Conservation (phyloP, 2,797 vertebrate species). For the Ceyx erithaca region DNA sequence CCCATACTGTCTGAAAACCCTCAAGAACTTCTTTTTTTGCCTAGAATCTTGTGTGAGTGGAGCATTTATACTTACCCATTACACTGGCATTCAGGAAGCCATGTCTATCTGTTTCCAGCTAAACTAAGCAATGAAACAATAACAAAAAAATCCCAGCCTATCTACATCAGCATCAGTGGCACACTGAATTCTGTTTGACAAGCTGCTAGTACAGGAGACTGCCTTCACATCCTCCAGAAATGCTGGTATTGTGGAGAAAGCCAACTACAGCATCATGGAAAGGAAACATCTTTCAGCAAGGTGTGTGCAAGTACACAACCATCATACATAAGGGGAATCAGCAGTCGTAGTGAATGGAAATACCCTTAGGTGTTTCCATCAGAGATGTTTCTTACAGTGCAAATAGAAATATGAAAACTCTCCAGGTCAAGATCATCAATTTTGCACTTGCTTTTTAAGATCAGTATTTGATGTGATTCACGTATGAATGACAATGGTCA, state of each 20-base stretch:
- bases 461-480: not conserved
- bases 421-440: not conserved
- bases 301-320: not conserved
- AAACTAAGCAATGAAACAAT: not conserved
- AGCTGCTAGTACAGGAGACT: not conserved
- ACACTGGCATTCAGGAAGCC: not conserved
- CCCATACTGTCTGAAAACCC: not conserved
- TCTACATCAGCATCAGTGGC: not conserved
- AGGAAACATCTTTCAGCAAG: not conserved
- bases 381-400: not conserved
- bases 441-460: not conserved
- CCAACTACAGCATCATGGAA: not conserved
- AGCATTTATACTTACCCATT: not conserved
- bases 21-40: not conserved
- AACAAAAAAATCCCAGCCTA: not conserved
- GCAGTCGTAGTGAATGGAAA: not conserved
- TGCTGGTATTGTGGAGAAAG: not conserved
- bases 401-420: not conserved
- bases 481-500: not conserved
- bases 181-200: not conserved
- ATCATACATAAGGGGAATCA: not conserved
- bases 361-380: not conserved
- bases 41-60: not conserved
- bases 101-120: not conserved
- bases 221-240: not conserved